phyloP scores from a whole-genome alignment of 2,888 invertebrate species.

The Lasius platythorax region DNA sequence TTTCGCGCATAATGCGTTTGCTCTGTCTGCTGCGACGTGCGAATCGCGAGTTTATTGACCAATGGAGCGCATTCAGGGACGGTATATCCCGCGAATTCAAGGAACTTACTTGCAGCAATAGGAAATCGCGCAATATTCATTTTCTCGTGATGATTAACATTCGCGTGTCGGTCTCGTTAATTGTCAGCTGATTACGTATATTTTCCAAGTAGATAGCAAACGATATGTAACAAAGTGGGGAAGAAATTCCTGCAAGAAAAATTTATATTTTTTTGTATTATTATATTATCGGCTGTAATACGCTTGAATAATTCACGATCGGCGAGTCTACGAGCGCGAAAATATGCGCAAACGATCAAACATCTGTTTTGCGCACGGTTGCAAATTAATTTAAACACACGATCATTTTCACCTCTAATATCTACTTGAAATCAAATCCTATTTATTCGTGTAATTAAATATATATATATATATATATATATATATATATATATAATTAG shows the following conservation, averaged over 20 bases:
- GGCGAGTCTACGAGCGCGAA: not conserved
- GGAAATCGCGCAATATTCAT: conserved; percentile 30
- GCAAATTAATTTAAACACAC: not conserved
- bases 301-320: conserved; percentile 2
- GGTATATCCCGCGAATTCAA: not conserved
- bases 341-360: not conserved
- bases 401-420: not conserved
- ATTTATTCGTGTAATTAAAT: conserved; percentile 7
- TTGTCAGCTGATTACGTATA: not conserved
- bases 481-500: not conserved
- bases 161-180: not conserved
- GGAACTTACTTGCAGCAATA: conserved; percentile 16
- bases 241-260: not conserved
- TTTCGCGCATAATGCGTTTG: conserved; percentile 50
- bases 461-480: no score
- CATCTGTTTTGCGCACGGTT: not conserved
- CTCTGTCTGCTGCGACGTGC: conserved; percentile 38
- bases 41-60: conserved; percentile 61
- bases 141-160: not conserved
- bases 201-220: not conserved
- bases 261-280: not conserved
- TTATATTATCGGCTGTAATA: conserved; percentile 12
- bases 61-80: conserved; percentile 21
- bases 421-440: not conserved
- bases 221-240: not conserved